Base-by-base conservation (phyloP, 2,888 invertebrate genomes). In the Ypsolopha sequella region DNA sequence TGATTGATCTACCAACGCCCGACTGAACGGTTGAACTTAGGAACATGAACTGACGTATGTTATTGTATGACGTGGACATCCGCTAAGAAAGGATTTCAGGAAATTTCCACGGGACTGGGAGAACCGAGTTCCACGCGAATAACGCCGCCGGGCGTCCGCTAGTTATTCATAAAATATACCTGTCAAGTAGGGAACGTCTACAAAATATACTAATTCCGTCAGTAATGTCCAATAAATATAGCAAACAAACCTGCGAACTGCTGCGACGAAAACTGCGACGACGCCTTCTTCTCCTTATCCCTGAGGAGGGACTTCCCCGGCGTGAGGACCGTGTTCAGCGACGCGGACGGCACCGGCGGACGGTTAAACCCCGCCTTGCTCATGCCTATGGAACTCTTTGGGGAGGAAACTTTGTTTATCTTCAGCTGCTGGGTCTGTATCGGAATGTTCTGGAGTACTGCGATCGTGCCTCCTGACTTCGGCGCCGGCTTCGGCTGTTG, bases 271-370 rank as follows among this genome's bases (percentile, higher is more conserved):
- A 65, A 76, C 56, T 71, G 74, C 35, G 63, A 60, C 0, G 70
- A 55, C 0, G 88, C 78, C 66, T 91, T 92, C 76, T 93, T 94
- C 65, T 94, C 93, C 68, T 93, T 94, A 61, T 94, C 94, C 80
- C 92, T 93, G 59, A 90, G 84, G 36, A 91, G 78, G 8, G 92
- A 90, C 73, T 91, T 89, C 58, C 86, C 89, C 47, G 82, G 70
- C 1, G 85, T 80, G 13, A 82, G 65, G 8, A 85, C 72, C 0
- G 82, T 84, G 41, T 73, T 75, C 7, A 80, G 68, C 0, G 67
- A 76, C 1, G 77, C 63, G 0, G 76, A 63, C 0, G 73, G 51
- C 6, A 64, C 76, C 55, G 67, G 65, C 1, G 71, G 60, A 0
- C 87, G 63, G 51, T 76, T 61, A 70, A 75, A 75, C 61, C 70